These are phyloP conservation scores for Stichodactyla helianthus DNA, from an alignment of 64 coral and sea anemone genomes.

Conservation along the genomic window DNA sequence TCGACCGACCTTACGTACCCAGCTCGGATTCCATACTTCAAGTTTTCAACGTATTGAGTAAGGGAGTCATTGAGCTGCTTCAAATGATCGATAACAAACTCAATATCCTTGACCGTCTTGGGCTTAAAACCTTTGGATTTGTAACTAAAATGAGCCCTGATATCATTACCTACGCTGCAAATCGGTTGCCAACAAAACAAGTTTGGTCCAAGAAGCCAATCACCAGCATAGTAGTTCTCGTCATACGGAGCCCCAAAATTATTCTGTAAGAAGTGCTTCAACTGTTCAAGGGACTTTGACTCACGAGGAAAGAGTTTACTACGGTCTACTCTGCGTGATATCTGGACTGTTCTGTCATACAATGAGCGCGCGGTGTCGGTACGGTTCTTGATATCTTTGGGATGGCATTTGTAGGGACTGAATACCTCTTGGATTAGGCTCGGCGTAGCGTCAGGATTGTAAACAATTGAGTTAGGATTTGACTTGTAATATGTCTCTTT, in stretches of 20 bases:
- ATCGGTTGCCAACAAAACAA: constrained; percentile 84
- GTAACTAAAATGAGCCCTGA: constrained; percentile 62
- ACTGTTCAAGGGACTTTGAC: constrained; percentile 69
- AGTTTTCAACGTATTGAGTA: constrained; percentile 71
- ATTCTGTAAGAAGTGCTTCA: constrained; percentile 79
- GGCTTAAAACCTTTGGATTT: constrained; percentile 53
- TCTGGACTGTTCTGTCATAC: constrained; percentile 27
- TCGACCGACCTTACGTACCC: constrained; percentile 81
- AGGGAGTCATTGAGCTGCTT: constrained; percentile 58
- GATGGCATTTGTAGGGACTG: constrained; percentile 85
- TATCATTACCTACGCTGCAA: constrained; percentile 67
- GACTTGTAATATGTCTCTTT: constrained; percentile 70
- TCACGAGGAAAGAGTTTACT: constrained; percentile 71
- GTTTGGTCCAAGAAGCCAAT: constrained; percentile 94
- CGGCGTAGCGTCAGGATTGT: constrained; percentile 46
- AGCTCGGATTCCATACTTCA: constrained; percentile 72
- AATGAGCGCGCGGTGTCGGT: constrained; percentile 37
- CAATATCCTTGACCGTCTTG: constrained; percentile 52
- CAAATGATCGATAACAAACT: constrained; percentile 69
- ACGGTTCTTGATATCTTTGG: constrained; percentile 55
- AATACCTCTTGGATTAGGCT: constrained; percentile 34
- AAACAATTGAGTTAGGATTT: constrained; percentile 65
- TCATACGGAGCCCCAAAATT: constrained; percentile 90
- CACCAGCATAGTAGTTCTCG: constrained; percentile 94
- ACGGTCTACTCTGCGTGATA: constrained; percentile 9